Conservation (phyloP, 1,140 invertebrate genomes). For the Callitettix versicolor region DNA sequence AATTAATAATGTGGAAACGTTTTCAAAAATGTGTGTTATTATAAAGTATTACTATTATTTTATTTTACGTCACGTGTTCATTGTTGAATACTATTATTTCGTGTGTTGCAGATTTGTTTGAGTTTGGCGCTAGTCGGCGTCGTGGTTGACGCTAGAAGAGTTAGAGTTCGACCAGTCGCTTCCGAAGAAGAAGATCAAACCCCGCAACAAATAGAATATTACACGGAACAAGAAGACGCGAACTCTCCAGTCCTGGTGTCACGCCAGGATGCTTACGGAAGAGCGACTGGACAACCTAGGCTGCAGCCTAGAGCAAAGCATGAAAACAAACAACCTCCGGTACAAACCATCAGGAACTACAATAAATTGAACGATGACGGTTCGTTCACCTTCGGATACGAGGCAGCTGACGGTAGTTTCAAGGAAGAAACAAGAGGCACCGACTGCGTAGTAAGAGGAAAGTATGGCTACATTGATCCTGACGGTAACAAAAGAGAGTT, state of each 20-base stretch:
- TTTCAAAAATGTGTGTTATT: too few species aligned
- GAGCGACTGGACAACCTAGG: conserved; percentile 20
- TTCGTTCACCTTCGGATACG: conserved; percentile 78
- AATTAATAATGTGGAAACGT: too few species aligned
- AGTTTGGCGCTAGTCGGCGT: background rate
- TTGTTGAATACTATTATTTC: too few species aligned
- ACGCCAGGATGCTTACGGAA: conserved; percentile 22
- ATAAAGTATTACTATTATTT: too few species aligned
- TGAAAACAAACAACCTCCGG: conserved; percentile 53
- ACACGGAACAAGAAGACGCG: conserved; percentile 32
- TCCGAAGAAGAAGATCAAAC: conserved; percentile 27
- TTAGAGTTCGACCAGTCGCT: conserved; percentile 18
- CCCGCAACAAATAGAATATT: conserved; percentile 26
- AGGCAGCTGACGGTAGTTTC: conserved; percentile 80
- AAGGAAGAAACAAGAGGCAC: conserved; percentile 78
- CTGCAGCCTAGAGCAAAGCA: conserved; percentile 15
- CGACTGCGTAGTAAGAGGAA: conserved; percentile 76
- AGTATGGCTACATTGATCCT: conserved; percentile 81
- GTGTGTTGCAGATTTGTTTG: background rate
- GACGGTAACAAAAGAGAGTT: conserved; percentile 80
- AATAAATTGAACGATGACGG: conserved; percentile 76
- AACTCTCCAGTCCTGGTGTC: conserved; percentile 20
- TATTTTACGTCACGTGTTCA: too few species aligned
- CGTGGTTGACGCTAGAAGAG: conserved; percentile 5
- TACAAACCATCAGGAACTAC: conserved; percentile 68